Percentiles rank a stretch among this genome's conserved stretches.
These are phyloP conservation scores for Galeopterus variegatus DNA, from an alignment of 2,113 vertebrate species.

Conservation along the genomic window DNA sequence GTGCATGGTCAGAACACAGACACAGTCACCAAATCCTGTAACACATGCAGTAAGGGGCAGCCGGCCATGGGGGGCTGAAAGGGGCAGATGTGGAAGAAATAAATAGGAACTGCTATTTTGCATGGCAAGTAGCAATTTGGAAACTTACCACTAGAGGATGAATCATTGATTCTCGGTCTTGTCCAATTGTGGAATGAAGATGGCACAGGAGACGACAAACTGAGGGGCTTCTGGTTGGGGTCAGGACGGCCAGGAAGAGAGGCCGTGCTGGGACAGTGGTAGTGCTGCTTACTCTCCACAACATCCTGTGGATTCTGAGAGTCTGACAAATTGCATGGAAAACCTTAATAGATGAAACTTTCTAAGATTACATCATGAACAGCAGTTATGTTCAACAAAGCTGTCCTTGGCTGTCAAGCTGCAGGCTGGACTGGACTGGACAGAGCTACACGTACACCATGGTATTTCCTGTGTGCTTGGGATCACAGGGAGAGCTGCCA, in stretches of 20 bases:
- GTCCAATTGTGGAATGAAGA: background rate
- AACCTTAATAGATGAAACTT: background rate
- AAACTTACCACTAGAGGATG: background rate
- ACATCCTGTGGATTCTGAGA: background rate
- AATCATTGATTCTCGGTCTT: background rate
- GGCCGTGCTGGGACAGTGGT: background rate
- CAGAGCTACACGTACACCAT: accelerated
- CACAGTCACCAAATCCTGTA: background rate
- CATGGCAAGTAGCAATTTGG: background rate
- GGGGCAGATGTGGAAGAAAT: background rate
- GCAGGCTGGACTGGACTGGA: too few species aligned
- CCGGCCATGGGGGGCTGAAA: background rate
- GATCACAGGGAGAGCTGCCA: background rate
- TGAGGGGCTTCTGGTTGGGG: background rate
- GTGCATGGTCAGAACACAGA: background rate
- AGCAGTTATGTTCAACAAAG: background rate
- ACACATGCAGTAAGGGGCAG: background rate
- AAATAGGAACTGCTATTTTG: background rate
- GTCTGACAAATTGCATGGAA: background rate
- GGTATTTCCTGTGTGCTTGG: background rate
- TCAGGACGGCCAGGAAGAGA: background rate
- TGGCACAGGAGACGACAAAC: background rate
- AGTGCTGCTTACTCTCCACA: background rate
- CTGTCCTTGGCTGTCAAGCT: background rate
- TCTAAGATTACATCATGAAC: background rate